These are phyloP conservation scores for Hoplostethus atlanticus DNA, from an alignment of 2,797 vertebrate species.

Conservation along the genomic window DNA sequence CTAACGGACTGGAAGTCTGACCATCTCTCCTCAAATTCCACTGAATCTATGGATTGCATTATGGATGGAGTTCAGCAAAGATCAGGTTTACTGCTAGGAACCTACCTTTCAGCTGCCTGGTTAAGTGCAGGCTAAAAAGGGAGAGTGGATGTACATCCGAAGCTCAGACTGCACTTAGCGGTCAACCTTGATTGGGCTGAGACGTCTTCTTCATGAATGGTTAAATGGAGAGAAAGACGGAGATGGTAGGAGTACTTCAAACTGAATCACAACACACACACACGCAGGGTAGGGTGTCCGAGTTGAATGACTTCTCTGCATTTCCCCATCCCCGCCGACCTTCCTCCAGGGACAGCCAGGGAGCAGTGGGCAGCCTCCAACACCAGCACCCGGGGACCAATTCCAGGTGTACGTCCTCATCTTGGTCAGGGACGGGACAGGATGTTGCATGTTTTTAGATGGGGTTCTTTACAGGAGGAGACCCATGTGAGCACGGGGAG, in stretches of 20 bases:
- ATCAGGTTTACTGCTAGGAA: conserved; percentile 42
- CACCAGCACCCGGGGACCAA: no score
- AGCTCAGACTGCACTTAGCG: conserved; percentile 51
- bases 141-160: conserved; percentile 19
- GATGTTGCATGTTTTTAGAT: no score
- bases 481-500: no score
- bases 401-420: no score
- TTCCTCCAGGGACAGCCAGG: no score
- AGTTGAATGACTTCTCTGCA: no score
- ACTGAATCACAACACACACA: conserved; percentile 36
- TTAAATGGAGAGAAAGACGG: conserved; percentile 32
- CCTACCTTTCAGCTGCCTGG: conserved; percentile 38
- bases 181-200: conserved; percentile 58
- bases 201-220: conserved; percentile 47
- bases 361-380: no score
- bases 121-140: conserved; percentile 36
- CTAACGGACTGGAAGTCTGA: conserved; percentile 44
- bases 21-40: conserved; percentile 23
- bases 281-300: no score
- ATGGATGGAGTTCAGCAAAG: conserved; percentile 54
- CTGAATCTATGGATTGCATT: conserved; percentile 52
- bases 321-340: no score
- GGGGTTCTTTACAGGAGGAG: no score
- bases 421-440: no score
- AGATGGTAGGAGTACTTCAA: conserved; percentile 31